These are phyloP conservation scores for Drosophila ironensis DNA, from an alignment of 1,140 invertebrate genomes.

Conservation along the genomic window DNA sequence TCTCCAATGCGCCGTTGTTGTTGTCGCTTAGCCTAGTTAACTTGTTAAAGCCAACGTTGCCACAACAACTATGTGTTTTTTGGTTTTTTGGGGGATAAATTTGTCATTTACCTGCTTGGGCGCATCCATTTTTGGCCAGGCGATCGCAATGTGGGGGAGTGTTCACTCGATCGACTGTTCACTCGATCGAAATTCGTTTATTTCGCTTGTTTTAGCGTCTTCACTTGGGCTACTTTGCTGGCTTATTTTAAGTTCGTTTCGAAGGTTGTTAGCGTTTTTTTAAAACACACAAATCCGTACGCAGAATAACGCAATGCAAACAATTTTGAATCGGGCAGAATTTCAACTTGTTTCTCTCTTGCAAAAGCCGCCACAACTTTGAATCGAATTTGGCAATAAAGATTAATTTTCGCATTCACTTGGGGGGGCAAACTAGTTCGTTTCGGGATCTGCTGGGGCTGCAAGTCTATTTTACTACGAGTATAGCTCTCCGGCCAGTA, in stretches of 20 bases:
- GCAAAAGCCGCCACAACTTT: slow-evolving; percentile 29
- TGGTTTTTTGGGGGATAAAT: slow-evolving; percentile 40
- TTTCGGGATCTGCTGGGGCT: slow-evolving; percentile 3
- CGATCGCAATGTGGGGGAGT: slow-evolving; percentile 12
- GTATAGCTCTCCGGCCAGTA: too few species aligned
- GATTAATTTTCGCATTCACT: slow-evolving; percentile 40
- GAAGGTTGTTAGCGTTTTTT: slow-evolving; percentile 38
- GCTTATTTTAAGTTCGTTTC: slow-evolving; percentile 35
- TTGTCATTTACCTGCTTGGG: slow-evolving; percentile 69
- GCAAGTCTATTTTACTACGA: too few species aligned
- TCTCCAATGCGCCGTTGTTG: slow-evolving; percentile 33
- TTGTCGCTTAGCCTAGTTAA: slow-evolving; percentile 67
- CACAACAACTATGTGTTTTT: slow-evolving; percentile 34
- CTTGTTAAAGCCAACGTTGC: slow-evolving; percentile 38
- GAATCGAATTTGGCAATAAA: slow-evolving; percentile 19
- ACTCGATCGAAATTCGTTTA: slow-evolving; percentile 29
- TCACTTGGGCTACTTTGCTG: slow-evolving; percentile 31
- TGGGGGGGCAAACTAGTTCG: slow-evolving; percentile 21
- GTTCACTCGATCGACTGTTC: background rate
- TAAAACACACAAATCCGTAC: slow-evolving; percentile 9
- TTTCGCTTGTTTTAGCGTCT: slow-evolving; percentile 9
- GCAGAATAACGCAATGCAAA: slow-evolving; percentile 14
- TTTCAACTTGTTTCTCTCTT: slow-evolving; percentile 21
- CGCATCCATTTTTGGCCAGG: slow-evolving; percentile 59
- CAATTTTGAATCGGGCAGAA: slow-evolving; percentile 36